phyloP scores from a whole-genome alignment of 2,797 vertebrate genomes.

The Dicrostonyx torquatus region DNA sequence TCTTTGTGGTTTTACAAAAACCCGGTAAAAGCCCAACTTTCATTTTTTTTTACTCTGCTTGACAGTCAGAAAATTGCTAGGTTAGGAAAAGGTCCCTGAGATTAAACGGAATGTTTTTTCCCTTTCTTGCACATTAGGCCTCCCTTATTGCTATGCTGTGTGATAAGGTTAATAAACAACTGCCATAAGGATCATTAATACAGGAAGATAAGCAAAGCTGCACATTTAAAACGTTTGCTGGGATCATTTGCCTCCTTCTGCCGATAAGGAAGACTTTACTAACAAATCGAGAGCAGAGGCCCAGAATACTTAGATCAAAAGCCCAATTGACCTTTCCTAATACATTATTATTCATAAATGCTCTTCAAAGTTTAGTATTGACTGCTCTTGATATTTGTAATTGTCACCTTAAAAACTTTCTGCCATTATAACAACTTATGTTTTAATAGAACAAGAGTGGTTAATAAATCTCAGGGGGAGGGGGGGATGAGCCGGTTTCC shows the following conservation, averaged over 20 bases:
- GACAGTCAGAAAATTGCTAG: constrained; percentile 79
- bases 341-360: constrained; percentile 57
- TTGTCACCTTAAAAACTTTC: constrained; percentile 47
- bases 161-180: constrained; percentile 71
- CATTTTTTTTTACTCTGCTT: constrained; percentile 17
- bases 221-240: constrained; percentile 50
- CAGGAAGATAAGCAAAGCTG: constrained; percentile 69
- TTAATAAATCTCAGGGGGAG: constrained; percentile 32
- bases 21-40: not conserved
- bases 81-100: constrained; percentile 53
- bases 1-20: constrained; percentile 62
- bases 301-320: constrained; percentile 37
- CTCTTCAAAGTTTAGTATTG: constrained; percentile 57
- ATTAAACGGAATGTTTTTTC: constrained; percentile 61
- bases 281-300: constrained; percentile 13
- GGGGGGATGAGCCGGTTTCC: not conserved
- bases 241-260: constrained; percentile 61
- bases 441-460: constrained; percentile 40
- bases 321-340: constrained; percentile 35
- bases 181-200: constrained; percentile 70
- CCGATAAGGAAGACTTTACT: constrained; percentile 56
- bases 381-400: constrained; percentile 30
- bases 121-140: constrained; percentile 55
- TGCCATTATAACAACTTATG: not conserved
- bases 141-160: constrained; percentile 46